Base-by-base conservation (phyloP, 2,797 vertebrate genomes). In the Alectoris magna region DNA sequence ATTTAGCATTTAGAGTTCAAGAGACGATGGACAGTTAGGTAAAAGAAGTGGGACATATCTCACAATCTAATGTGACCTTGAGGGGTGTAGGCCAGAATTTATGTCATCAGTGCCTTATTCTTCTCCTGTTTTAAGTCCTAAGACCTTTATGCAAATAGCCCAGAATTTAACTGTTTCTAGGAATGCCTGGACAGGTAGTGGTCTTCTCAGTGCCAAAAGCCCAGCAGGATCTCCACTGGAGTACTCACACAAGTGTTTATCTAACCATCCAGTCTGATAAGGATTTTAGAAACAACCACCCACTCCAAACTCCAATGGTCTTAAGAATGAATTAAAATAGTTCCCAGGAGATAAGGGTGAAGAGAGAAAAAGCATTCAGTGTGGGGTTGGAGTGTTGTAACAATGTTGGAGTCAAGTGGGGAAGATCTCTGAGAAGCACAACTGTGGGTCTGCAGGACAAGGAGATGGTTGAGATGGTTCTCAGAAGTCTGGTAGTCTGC, bases 221-320 rank as follows among this genome's bases (percentile, higher is more conserved):
- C 10, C 24, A 55, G 6, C 1, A 4, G 2, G 26, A 9, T 43
- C 10, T 70, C n/a, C 70, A 2, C 1, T 77, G 24, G 26, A 9
- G 39, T 66, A 68, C 9, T 10, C 29, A 81, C 7, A 31, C 5
- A 71, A 69, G 0, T 8, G 0, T 67, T 90, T 24, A 31, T 51
- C 31, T 70, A 63, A 10, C 5, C 8, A 41, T 43, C 8, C 29
- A 62, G 15, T 18, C 18, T 67, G 31, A 41, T 31, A 49, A 90
- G 66, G 27, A 31, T n/a, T 74, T 59, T 73, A 51, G 29, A 43
- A 73, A 85, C 2, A 53, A 34, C 5, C 7, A 27, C 1, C 1
- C 8, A 46, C 10, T 13, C 22, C 15, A 59, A 88, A 58, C 2
- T 4, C 2, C 2, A 34, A 0, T 44, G 8, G 34, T 63, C 77